Base-by-base conservation (phyloP, 2,888 invertebrate species). In the Bombyx huttoni region DNA sequence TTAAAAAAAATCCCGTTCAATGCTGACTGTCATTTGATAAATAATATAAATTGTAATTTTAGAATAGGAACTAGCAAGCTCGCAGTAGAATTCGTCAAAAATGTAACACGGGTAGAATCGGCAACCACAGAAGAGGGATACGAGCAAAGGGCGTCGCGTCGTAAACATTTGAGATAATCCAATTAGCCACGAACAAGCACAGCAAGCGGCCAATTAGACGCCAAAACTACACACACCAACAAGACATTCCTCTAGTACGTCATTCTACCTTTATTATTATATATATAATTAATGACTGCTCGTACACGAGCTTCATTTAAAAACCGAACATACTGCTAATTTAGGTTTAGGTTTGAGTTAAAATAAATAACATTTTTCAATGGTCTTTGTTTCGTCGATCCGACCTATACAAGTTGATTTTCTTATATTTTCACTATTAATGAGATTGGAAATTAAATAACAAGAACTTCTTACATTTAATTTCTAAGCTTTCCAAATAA, bases 121-220 rank as follows among this genome's bases (percentile, higher is more conserved):
- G 67, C 70, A 66, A 64, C 68, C 68, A 60, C 67, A 52, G 57
- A 67, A 70, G 58, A 57, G 55, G 61, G 60, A 64, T 67, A 68
- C 62, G 60, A 69, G 66, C 24, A 5, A 3, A 24, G 0, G 24
- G 24, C 24, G 24, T 24, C 24, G 24, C 61, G 65, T 65, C 53
- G 60, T 61, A 61, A 68, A 67, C 63, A 68, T 62, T 61, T 54
- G 57, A 58, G 72, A 70, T 77, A 77, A 75, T 73, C 73, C 73
- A 75, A 77, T 77, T 77, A 77, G 65, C 61, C 62, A 60, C 52
- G 63, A 66, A 68, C 68, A 64, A 65, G 65, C 65, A 60, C 61
- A 64, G 68, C 70, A 66, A 61, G 60, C 65, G 59, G 64, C 70
- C 71, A 75, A 75, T 76, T 74, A 75, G 71, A 65, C 64, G 61